Conservation (phyloP, 2,113 vertebrate species). For the Microcebus tavaratra region DNA sequence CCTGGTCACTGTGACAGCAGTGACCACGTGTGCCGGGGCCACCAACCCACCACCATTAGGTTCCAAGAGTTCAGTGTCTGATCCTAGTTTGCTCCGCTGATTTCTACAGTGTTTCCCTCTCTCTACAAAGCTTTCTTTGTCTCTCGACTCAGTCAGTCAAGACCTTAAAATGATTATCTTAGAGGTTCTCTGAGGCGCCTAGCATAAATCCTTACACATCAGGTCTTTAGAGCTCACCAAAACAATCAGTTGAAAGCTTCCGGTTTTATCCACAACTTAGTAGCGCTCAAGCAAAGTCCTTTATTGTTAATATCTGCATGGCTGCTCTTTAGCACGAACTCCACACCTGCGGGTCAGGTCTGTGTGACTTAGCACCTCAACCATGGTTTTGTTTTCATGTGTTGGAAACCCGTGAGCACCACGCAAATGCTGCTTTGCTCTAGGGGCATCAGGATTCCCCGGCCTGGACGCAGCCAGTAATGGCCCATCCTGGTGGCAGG, state of each 20-base stretch:
- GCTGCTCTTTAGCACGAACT: not conserved
- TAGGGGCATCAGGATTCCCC: not conserved
- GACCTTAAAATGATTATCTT: not conserved
- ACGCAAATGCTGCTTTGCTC: not conserved
- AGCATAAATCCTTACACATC: not conserved
- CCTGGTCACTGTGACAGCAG: not conserved
- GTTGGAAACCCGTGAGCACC: not conserved
- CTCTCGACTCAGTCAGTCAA: not conserved
- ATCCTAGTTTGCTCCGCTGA: not conserved
- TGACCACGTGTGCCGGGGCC: fast-evolving
- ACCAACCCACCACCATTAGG: not conserved
- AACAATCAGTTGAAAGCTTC: not conserved
- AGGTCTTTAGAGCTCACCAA: not conserved
- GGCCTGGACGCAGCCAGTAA: not conserved
- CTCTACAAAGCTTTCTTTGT: not conserved
- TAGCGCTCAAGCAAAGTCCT: not conserved
- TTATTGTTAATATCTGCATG: not conserved
- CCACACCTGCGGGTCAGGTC: not conserved
- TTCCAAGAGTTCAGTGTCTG: not conserved
- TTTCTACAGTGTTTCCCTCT: not conserved
- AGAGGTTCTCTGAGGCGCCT: not conserved
- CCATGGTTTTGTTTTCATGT: not conserved
- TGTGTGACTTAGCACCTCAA: not conserved
- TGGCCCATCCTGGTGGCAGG: not conserved
- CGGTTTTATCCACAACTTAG: fast-evolving